Percentiles rank a stretch among this genome's conserved stretches.
phyloP scores from a whole-genome alignment of 2,797 vertebrate species.

The Acrossocheilus fasciatus region DNA sequence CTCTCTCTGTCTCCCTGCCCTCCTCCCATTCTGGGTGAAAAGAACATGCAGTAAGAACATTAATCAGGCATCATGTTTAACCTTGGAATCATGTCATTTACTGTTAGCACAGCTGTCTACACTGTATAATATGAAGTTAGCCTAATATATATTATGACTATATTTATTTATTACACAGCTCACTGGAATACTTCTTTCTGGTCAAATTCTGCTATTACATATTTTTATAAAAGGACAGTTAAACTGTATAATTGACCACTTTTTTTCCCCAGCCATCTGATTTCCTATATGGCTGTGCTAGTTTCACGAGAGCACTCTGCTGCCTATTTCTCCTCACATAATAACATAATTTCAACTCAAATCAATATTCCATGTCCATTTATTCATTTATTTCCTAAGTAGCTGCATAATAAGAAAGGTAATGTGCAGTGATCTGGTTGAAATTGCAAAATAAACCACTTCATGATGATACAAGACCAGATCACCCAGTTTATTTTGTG shows the following conservation, averaged over 20 bases:
- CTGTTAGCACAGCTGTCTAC: constrained; percentile 53
- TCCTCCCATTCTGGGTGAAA: constrained; percentile 51
- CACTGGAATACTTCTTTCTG: neutral
- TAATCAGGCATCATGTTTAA: constrained; percentile 64
- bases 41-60: constrained; percentile 62
- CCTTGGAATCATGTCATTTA: constrained; percentile 65
- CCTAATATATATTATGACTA: constrained; percentile 11
- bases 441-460: constrained; percentile 2
- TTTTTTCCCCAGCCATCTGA: neutral
- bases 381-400: neutral
- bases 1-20: constrained; percentile 34
- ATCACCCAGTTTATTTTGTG: neutral
- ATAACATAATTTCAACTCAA: constrained; percentile 24
- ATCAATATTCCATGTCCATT: constrained; percentile 7
- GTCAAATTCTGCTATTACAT: neutral
- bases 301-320: neutral
- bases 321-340: neutral
- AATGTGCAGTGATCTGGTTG: neutral
- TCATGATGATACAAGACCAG: neutral
- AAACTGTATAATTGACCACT: neutral
- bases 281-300: neutral
- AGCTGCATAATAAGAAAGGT: neutral
- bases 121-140: constrained; percentile 46
- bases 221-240: neutral
- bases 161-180: constrained; percentile 15